phyloP scores from a whole-genome alignment of 2,113 vertebrate genomes.

The Gavia stellata region DNA sequence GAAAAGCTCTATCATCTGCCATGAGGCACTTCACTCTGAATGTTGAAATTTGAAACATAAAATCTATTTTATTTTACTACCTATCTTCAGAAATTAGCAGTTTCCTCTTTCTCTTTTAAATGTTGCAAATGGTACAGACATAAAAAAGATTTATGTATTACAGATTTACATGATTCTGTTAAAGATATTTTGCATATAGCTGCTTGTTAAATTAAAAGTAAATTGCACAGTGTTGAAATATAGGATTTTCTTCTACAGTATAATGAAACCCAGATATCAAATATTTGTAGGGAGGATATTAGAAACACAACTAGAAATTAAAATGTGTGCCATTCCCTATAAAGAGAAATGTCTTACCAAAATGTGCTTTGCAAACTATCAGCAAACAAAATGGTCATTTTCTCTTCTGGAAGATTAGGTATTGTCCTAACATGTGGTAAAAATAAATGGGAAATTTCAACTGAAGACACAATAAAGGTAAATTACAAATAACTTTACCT shows the following conservation, averaged over 20 bases:
- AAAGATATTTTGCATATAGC: not conserved
- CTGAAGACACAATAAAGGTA: not conserved
- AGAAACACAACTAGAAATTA: constrained; percentile 3
- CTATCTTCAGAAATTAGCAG: not conserved
- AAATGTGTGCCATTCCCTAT: not conserved
- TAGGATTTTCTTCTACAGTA: not conserved
- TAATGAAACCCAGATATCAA: constrained; percentile 40
- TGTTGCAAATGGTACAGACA: not conserved
- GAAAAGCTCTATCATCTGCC: not conserved
- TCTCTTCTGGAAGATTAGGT: not conserved
- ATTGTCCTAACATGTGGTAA: not conserved
- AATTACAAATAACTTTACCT: not conserved
- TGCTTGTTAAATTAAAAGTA: constrained; percentile 34
- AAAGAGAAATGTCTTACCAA: not conserved
- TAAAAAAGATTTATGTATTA: not conserved
- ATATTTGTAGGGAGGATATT: constrained; percentile 34
- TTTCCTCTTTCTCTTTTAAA: not conserved
- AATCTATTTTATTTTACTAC: not conserved
- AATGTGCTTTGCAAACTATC: not conserved
- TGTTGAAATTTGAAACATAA: not conserved
- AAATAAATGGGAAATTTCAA: not conserved
- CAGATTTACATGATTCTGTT: not conserved
- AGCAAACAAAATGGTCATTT: not conserved
- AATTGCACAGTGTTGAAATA: constrained; percentile 33
- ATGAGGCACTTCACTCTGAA: not conserved